Evolutionary conservation across 1,140 invertebrate genomes (phyloP).

Genomic region (Platorchestia sp.): DNA sequence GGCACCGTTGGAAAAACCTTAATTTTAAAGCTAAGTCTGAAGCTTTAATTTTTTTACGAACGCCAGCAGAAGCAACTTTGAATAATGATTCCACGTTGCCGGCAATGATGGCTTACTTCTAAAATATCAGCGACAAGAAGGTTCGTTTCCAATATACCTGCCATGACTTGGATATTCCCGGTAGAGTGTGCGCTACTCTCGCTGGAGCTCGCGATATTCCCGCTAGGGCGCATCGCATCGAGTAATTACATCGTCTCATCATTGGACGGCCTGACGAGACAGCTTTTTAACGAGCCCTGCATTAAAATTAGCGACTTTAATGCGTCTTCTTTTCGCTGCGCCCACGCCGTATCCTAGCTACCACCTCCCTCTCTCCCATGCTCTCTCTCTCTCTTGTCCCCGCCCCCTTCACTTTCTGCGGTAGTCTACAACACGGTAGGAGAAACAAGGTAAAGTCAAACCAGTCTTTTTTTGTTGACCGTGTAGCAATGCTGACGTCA

Average conservation of each 20-base stretch:
- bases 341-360: background rate
- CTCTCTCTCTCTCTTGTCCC: too few species aligned
- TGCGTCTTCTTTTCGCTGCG: background rate
- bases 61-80: background rate
- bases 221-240: background rate
- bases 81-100: background rate
- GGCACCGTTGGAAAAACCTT: background rate
- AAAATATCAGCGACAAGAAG: background rate
- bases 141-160: background rate
- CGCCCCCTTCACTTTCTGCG: too few species aligned
- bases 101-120: background rate
- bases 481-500: too few species aligned
- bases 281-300: slow-evolving; percentile 28
- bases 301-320: slow-evolving; percentile 38
- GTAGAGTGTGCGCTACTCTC: too few species aligned
- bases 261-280: slow-evolving; percentile 19
- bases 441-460: too few species aligned
- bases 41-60: background rate
- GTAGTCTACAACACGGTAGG: too few species aligned
- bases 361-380: too few species aligned
- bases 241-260: slow-evolving; percentile 19
- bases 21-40: background rate
- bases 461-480: too few species aligned
- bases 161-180: too few species aligned
- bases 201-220: background rate